Evolutionary conservation across 1,140 invertebrate species (phyloP).

Genomic region (Papilio machaon): DNA sequence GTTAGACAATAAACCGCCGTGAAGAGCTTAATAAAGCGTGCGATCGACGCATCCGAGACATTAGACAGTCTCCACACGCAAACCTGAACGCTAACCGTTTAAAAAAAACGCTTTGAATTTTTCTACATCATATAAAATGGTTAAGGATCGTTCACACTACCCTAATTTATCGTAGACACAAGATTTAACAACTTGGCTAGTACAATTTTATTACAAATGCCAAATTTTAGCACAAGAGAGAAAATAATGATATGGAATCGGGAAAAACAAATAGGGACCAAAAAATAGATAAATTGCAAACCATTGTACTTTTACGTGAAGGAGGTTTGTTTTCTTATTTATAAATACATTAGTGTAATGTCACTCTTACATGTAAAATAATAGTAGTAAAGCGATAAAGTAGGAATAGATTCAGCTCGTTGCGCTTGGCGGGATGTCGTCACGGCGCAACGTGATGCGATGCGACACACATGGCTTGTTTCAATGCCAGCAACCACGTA

Average conservation of each 20-base stretch:
- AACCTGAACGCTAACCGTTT: constrained; percentile 42
- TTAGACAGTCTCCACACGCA: constrained; percentile 50
- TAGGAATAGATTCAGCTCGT: constrained; percentile 30
- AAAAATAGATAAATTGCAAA: background rate
- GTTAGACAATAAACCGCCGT: constrained; percentile 36
- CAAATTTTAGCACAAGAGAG: no score
- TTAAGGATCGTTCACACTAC: constrained; percentile 13
- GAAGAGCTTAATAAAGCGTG: constrained; percentile 46
- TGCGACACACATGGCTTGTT: constrained; percentile 26
- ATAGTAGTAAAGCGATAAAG: constrained; percentile 28
- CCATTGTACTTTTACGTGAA: no score
- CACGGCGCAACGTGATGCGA: background rate
- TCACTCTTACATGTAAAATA: constrained; percentile 19
- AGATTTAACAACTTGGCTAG: background rate
- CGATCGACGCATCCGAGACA: constrained; percentile 46
- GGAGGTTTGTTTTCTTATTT: no score
- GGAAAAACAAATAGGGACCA: background rate
- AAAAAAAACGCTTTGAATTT: constrained; percentile 40
- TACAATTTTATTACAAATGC: background rate
- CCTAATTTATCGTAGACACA: background rate
- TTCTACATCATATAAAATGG: constrained; percentile 22
- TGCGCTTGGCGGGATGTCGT: constrained; percentile 24
- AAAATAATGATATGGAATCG: background rate
- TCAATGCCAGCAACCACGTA: background rate
- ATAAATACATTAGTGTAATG: background rate